Conservation (phyloP, 2,797 vertebrate genomes). For the Xiphophorus birchmanni region DNA sequence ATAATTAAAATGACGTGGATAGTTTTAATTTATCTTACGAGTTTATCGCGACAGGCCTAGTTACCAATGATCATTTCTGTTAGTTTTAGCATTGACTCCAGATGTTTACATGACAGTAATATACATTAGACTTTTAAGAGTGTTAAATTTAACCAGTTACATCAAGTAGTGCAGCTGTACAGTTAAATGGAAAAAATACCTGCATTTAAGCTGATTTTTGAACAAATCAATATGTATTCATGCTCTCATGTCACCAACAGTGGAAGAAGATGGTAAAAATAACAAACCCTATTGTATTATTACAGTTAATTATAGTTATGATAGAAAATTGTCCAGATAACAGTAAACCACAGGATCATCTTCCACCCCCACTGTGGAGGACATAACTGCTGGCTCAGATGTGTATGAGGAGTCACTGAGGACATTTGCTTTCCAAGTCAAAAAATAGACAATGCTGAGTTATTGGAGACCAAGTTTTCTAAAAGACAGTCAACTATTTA, state of each 20-base stretch:
- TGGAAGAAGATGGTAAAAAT: background rate
- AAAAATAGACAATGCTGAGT: constrained; percentile 19
- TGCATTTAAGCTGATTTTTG: background rate
- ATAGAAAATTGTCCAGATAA: background rate
- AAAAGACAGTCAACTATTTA: constrained; percentile 26
- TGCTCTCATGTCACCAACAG: background rate
- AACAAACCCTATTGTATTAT: background rate
- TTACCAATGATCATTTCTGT: no score
- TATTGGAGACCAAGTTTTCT: constrained; percentile 9
- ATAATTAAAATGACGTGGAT: no score
- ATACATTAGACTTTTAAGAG: background rate
- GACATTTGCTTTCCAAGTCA: constrained; percentile 9
- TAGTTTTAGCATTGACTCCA: background rate
- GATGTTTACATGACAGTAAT: background rate
- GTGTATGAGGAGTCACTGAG: background rate
- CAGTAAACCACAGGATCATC: background rate
- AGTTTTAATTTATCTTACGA: no score
- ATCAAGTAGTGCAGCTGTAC: background rate
- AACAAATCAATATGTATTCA: background rate
- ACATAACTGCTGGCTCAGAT: background rate
- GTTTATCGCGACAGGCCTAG: no score
- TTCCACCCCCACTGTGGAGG: no score
- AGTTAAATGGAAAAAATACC: background rate
- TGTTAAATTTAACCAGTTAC: background rate
- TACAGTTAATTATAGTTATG: background rate